Evolutionary conservation across 2,113 vertebrate species (phyloP), one percentile per base, ranked within the genome.

Genomic region (Gulo gulo): DNA sequence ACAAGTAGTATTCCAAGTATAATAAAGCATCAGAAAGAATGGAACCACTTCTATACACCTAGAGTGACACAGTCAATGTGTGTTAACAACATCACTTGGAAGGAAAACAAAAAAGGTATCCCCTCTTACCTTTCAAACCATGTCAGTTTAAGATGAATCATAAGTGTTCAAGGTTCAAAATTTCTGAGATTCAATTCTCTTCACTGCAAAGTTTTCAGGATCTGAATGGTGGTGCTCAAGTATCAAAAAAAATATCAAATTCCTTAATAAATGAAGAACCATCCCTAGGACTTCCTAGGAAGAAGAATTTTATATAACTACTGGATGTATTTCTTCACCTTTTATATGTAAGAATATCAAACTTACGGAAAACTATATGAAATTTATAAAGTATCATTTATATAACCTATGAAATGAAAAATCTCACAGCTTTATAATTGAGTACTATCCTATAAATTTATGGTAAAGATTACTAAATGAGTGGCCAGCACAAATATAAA

Each of bases 91-190:
- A 81, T 20, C 11, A 82, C 36, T 61, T 59, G 15, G 52, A 81
- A 96, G 47, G 57, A 71, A 96, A 93, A 86, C 23, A 82, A 82
- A 94, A 78, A 69, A 88, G 57, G 31, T 1, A 73, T 50, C 67
- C 91, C 86, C 47, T 95, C 95, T 97, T 97, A 97, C 94, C 90
- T 97, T 96, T 55, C 91, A 57, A 81, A 84, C 39, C 71, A 47
- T 63, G 71, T 85, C 76, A 94, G 52, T 45, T 78, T 94, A 88
- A 83, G 92, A 96, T 18, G 88, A 84, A 95, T 83, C 16, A 0
- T 8, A 95, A 82, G 9, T 87, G n/a, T 61, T 94, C 74, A 92
- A 95, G 89, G 90, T 74, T 92, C 86, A 88, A 59, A 67, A 24
- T 73, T 81, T 78, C 76, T 31, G 31, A 71, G 78, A 84, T 82